phyloP scores from a whole-genome alignment of 2,888 invertebrate species.

The Apantesis nais region DNA sequence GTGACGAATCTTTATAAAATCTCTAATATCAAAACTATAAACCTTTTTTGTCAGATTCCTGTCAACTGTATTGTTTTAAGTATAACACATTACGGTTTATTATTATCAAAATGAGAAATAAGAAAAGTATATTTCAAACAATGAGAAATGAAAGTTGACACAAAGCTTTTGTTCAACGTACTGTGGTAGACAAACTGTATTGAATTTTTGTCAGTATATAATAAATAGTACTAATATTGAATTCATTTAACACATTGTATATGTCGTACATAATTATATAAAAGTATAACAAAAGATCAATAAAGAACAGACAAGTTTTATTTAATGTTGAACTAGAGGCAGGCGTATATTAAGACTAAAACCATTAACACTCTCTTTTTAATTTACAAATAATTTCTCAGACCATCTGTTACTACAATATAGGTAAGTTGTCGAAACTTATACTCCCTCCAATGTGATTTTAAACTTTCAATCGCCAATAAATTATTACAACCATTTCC shows the following conservation, averaged over 20 bases:
- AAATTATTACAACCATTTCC: neutral
- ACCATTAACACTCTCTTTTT: neutral
- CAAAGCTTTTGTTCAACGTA: neutral
- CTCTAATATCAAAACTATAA: neutral
- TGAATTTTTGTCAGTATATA: neutral
- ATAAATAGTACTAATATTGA: no score
- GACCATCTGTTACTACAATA: neutral
- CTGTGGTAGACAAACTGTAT: neutral
- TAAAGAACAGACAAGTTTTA: neutral
- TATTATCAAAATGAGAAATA: neutral
- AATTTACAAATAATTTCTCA: neutral
- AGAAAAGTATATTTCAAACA: neutral
- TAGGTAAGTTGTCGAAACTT: neutral
- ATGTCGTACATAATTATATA: neutral
- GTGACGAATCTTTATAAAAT: neutral
- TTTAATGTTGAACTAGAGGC: no score
- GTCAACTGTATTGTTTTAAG: neutral
- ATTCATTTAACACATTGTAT: no score
- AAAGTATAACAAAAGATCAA: neutral
- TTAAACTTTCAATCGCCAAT: neutral
- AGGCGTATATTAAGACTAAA: neutral
- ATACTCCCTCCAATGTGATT: neutral
- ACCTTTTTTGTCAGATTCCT: neutral
- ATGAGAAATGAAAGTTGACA: neutral
- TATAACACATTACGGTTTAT: neutral